Evolutionary conservation across 2,888 invertebrate genomes (phyloP), one percentile per base, ranked within the genome.

Genomic region (Platypus cylindrus): DNA sequence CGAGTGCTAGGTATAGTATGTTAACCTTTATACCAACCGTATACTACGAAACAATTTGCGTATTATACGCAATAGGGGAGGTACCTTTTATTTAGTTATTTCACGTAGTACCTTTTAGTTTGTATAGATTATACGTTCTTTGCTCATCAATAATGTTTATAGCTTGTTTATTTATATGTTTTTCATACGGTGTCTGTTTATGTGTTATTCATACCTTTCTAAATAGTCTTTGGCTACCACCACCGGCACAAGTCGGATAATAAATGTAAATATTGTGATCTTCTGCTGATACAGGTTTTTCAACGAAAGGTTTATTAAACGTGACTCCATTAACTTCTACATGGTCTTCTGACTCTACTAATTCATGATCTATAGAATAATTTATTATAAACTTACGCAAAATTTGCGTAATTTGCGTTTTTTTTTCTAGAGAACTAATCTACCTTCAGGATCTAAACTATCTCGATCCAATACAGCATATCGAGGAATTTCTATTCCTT

Each of bases 261-360:
- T 99, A 99, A 51, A 99, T 98, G 60, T 95, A 95, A 58, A 98
- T 94, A 62, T 99, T 98, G 62, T 99, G 98, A 66, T 99, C 97
- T 64, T 99, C 98, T 0, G 98, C 98, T 14, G 93, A 93, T 5
- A 99, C 89, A 0, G 98, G 98, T 59, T 99, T 98, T 66, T 99
- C 98, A 13, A 99, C 98, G 66, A 98, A 98, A 0, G 98, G 98
- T 57, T 97, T 95, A 57, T 93, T 93, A 58, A 97, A 95, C 14
- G 80, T 80, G 17, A 86, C 78, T 4, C 93, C 93, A 58, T 94
- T 91, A 29, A 97, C 90, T 66, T 95, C 95, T 3, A 97, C 93
- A 52, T 91, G 90, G 63, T 97, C 95, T 59, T 97, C 97, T 0
- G 86, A 86, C 62, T 97, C 94, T 30, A 91, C 83, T 35, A 93